Evolutionary conservation across 2,888 invertebrate genomes (phyloP).

Genomic region (Cantharis lateralis): DNA sequence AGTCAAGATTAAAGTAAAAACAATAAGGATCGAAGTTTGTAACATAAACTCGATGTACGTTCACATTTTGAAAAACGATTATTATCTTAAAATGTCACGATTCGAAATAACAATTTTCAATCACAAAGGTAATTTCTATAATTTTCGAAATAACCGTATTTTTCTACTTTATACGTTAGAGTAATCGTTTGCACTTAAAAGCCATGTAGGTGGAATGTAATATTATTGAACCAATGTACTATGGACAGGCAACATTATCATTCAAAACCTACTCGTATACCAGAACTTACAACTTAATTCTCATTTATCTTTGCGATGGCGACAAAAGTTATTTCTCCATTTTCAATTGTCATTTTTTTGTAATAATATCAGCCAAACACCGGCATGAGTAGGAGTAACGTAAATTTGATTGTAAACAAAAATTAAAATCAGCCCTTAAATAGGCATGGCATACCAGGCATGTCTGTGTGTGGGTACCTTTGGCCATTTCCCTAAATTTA

Average conservation of each 20-base stretch:
- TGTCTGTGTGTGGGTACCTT: too few species aligned
- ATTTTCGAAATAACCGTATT: not conserved
- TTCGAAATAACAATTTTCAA: not conserved
- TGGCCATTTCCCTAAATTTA: too few species aligned
- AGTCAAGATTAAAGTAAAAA: not conserved
- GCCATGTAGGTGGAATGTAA: not conserved
- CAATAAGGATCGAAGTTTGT: not conserved
- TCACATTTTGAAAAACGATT: not conserved
- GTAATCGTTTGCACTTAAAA: not conserved
- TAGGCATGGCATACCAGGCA: too few species aligned
- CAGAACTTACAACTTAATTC: not conserved
- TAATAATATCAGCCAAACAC: too few species aligned
- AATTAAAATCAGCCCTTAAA: too few species aligned
- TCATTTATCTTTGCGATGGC: not conserved
- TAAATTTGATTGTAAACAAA: too few species aligned
- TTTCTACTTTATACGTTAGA: not conserved
- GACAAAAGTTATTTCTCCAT: not conserved
- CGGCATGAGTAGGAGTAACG: too few species aligned
- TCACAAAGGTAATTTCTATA: not conserved
- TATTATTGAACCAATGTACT: not conserved
- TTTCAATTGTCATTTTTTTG: not conserved
- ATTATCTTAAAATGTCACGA: not conserved
- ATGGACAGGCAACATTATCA: slow-evolving; percentile 1
- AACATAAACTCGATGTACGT: not conserved
- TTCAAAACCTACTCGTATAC: slow-evolving; percentile 2